Evolutionary conservation across 2,888 invertebrate species (phyloP), one percentile per base, ranked within the genome.

Genomic region (Netelia virgata): DNA sequence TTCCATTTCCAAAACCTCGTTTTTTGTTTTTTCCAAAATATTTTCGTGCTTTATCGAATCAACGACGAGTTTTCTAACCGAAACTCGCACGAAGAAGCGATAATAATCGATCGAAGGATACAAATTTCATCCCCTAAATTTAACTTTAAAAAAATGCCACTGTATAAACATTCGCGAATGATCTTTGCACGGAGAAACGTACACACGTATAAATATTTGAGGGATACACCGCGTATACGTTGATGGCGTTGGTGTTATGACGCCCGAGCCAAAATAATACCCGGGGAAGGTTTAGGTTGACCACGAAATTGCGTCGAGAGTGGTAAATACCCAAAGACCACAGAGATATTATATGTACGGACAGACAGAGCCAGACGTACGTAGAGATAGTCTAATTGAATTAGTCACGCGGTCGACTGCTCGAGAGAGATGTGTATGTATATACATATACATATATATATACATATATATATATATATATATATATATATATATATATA

Each of bases 341-440:
- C 57, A 14, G 36, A 55, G 28, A 57, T 55, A 28, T 57, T 57
- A 57, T 57, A 57, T 18, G 18, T 50, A 20, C 36, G 47, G 59
- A 69, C 57, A 28, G 61, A 57, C 61, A 11, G 14, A 66, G 9
- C 61, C 57, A 28, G 50, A 69, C 20, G 28, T 47, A 20, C 20
- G 57, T 41, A 23, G 63, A 72, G 18, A 43, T 61, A 14, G 41
- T 59, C 70, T 81, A 84, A 84, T 84, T 81, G 76, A 84, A 84
- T 84, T 84, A 84, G 80, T 80, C 80, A 77, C 84, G 68, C 68
- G 83, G 64, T 41, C 63, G 74, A 59, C 55, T 72, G 73, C 50
- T 20, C 10, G 41, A 73, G 43, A 63, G 63, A 41, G 64, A 36
- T 16, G 41, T 16, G 11, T 41, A 16, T 41, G 41, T 9, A 41